These are phyloP conservation scores for Periophthalmus modestus DNA, from an alignment of 2,113 vertebrate genomes.

Conservation along the genomic window DNA sequence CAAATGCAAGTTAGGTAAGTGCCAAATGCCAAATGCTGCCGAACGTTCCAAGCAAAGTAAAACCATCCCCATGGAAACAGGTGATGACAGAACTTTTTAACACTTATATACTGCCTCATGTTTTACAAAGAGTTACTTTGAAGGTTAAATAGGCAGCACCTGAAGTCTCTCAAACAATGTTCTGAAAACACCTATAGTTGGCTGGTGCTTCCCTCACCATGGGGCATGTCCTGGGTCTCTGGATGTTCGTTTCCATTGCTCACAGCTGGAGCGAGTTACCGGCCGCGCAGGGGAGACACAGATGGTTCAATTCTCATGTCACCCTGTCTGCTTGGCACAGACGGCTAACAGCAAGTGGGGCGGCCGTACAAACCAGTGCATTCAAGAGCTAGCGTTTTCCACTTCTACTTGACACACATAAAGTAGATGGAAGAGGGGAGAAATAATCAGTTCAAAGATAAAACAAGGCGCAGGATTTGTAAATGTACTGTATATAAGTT, in stretches of 20 bases:
- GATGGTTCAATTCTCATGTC: constrained; percentile 74
- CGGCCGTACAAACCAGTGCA: constrained; percentile 44
- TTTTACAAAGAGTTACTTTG: neutral
- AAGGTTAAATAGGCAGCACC: neutral
- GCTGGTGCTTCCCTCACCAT: neutral
- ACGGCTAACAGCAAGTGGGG: constrained; percentile 53
- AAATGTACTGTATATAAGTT: too few species aligned
- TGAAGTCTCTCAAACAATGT: neutral
- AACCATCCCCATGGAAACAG: too few species aligned
- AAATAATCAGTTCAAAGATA: neutral
- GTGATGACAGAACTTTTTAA: too few species aligned
- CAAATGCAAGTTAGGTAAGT: too few species aligned
- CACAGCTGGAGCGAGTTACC: constrained; percentile 67
- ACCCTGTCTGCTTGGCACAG: constrained; percentile 69
- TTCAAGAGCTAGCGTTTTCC: constrained; percentile 43
- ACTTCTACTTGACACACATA: constrained; percentile 23
- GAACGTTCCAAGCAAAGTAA: too few species aligned
- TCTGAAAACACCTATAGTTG: neutral
- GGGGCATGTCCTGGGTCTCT: constrained; percentile 23
- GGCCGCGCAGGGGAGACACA: constrained; percentile 52
- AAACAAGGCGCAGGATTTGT: too few species aligned
- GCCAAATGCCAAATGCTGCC: too few species aligned
- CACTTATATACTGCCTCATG: too few species aligned
- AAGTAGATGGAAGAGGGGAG: constrained; percentile 4
- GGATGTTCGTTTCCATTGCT: constrained; percentile 61